A percentile compares a stretch with the other conserved stretches of the same genome.
phyloP scores from a whole-genome alignment of 2,113 vertebrate genomes.

The Atractosteus spatula region DNA sequence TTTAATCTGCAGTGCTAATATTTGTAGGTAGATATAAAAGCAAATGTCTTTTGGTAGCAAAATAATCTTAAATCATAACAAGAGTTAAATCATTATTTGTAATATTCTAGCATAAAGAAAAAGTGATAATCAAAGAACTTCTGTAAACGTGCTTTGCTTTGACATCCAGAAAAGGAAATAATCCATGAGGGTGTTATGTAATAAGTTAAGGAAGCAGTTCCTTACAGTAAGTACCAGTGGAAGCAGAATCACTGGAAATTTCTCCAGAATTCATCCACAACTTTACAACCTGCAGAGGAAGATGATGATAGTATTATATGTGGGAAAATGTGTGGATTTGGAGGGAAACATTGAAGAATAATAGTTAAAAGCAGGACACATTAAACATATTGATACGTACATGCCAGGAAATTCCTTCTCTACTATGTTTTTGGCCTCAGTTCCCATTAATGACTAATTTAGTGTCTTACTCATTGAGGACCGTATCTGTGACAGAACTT shows the following conservation, averaged over 20 bases:
- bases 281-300: constrained; percentile 51
- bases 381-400: constrained; percentile 57
- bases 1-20: too few relatives aligned
- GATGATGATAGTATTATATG: constrained; percentile 62
- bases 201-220: background rate
- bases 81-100: too few relatives aligned
- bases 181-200: background rate
- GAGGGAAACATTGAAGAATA: constrained; percentile 41
- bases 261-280: constrained; percentile 40
- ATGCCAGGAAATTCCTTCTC: constrained; percentile 61
- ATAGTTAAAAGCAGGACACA: constrained; percentile 57
- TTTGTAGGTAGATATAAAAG: too few relatives aligned
- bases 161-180: background rate
- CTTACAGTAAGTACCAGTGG: background rate
- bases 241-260: background rate
- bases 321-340: constrained; percentile 30
- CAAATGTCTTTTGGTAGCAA: too few relatives aligned
- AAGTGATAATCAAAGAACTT: too few relatives aligned
- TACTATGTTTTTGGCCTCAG: constrained; percentile 37
- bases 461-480: too few relatives aligned
- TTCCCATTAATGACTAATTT: constrained; percentile 25
- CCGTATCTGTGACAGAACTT: too few relatives aligned
- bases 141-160: background rate
- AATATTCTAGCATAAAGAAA: too few relatives aligned
- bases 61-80: too few relatives aligned